Conservation (phyloP, 2,888 invertebrate species). For the Lithophane leautieri region DNA sequence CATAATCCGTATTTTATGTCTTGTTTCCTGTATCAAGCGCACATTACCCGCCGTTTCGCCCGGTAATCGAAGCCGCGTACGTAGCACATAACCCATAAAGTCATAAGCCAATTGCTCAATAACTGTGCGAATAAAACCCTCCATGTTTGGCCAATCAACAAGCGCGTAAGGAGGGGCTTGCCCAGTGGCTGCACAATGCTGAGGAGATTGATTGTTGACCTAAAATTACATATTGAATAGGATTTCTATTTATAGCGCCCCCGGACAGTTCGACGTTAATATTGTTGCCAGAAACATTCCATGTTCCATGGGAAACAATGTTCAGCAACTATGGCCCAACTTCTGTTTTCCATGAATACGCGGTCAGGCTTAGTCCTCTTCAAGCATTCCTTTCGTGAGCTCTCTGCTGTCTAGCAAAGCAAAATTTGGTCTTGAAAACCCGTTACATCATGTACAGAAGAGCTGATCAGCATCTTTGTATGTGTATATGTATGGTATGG, state of each 20-base stretch:
- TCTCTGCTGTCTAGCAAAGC: no score
- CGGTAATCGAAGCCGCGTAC: constrained; percentile 30
- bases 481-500: no score
- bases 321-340: neutral
- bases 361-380: neutral
- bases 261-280: neutral
- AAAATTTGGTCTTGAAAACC: neutral
- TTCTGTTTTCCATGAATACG: neutral
- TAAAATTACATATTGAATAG: constrained; percentile 29
- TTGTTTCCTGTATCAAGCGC: constrained; percentile 33
- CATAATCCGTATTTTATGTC: constrained; percentile 23
- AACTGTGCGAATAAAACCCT: constrained; percentile 47
- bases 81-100: constrained; percentile 16
- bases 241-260: constrained; percentile 31
- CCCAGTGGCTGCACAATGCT: constrained; percentile 6
- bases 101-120: constrained; percentile 25
- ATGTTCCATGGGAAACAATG: neutral
- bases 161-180: constrained; percentile 19
- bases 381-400: no score
- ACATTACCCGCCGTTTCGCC: constrained; percentile 23
- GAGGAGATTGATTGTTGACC: constrained; percentile 52
- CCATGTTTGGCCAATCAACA: constrained; percentile 35
- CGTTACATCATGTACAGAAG: neutral
- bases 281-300: neutral
- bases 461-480: neutral